phyloP scores from a whole-genome alignment of 2,888 invertebrate species.

The Oxycera nigricornis region DNA sequence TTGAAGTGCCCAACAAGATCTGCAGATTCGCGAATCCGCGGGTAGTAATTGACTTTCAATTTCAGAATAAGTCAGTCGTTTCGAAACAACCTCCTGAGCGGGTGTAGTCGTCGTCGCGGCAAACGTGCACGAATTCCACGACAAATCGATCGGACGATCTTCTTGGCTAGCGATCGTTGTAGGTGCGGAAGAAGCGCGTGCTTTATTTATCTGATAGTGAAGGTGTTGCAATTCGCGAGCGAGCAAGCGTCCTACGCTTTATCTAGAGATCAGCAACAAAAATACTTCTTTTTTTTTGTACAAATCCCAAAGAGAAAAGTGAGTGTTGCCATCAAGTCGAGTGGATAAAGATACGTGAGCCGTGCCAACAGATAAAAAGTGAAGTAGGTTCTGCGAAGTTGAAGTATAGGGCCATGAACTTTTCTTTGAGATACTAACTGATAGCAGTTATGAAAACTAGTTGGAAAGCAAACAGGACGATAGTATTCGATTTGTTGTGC shows the following conservation, averaged over 20 bases:
- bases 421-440: constrained; percentile 29
- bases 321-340: background rate
- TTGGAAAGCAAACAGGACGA: background rate
- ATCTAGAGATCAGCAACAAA: background rate
- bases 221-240: constrained; percentile 18
- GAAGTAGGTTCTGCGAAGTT: constrained; percentile 27
- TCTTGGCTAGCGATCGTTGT: constrained; percentile 5
- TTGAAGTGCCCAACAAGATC: background rate
- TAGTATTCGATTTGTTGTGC: background rate
- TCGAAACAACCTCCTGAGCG: constrained; percentile 21
- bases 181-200: constrained; percentile 7
- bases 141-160: constrained; percentile 12
- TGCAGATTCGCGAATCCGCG: constrained; percentile 25
- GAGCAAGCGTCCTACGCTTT: background rate
- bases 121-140: constrained; percentile 27
- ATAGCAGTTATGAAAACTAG: constrained; percentile 13
- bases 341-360: background rate
- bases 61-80: constrained; percentile 35
- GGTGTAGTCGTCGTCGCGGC: background rate
- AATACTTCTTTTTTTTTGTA: background rate
- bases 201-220: constrained; percentile 3
- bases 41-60: constrained; percentile 37
- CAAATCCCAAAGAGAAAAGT: background rate
- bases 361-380: constrained; percentile 11
- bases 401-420: constrained; percentile 31